Evolutionary conservation across 2,113 vertebrate genomes (phyloP), one percentile per base, ranked within the genome.

Genomic region (cat (Felis catus)): DNA sequence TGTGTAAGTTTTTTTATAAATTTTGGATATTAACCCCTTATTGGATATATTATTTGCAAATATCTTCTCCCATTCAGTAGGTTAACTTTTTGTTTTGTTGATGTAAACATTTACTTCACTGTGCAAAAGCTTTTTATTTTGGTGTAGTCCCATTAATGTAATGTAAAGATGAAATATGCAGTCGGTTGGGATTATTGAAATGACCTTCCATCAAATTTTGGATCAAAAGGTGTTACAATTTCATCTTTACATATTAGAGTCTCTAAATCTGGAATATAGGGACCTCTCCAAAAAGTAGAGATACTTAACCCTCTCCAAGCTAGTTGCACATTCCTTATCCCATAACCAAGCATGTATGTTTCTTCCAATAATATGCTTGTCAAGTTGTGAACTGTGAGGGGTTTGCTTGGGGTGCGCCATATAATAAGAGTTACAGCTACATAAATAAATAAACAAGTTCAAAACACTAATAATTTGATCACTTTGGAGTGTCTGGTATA

Each of bases 101-200:
- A 48, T 76, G 39, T 45, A 45, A 45, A 45, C 7, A 7, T 76
- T 48, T 45, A 76, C 7, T 27, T 41, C 73, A 48, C 27, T 48
- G 39, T 76, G 25, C 41, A 48, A 76, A 48, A 76, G 25, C 39
- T 48, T 76, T 76, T 48, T 48, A 48, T 76, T 16, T 48, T 76
- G 45, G 41, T 45, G 25, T 76, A 48, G 25, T 76, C 25, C 2
- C n/a, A 65, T 25, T 74, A 48, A 66, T 81, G 14, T 71, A 81
- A 97, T 63, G 87, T 83, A 76, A 89, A 94, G 25, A 89, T 63
- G 92, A 88, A 73, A 89, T 68, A 83, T 21, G 7, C 58, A 71
- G 21, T 48, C 33, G 11, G 12, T 78, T 70, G 25, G 3, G 1
- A 88, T 89, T 18, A 29, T 63, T 65, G 4, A 91, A 94, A 92